phyloP scores from a whole-genome alignment of 2,888 invertebrate genomes.

The Drosophila lacicola region DNA sequence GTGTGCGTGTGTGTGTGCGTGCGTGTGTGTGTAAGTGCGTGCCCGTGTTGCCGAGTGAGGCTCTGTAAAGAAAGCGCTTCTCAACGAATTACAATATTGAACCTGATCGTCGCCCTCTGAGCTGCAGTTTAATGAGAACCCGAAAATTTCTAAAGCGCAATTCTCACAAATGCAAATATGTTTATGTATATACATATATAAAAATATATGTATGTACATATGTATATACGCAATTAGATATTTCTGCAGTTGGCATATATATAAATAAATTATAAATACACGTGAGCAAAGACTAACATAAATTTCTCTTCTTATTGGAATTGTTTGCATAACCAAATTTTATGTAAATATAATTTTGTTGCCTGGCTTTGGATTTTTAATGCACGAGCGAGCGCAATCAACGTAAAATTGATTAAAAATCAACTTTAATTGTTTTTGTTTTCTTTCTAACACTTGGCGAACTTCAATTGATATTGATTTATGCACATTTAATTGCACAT shows the following conservation, averaged over 20 bases:
- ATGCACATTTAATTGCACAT: slow-evolving; percentile 8
- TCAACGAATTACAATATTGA: slow-evolving; percentile 8
- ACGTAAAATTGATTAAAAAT: neutral
- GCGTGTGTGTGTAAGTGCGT: neutral
- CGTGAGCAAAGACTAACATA: slow-evolving; percentile 11
- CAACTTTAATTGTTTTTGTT: neutral
- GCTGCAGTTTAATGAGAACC: slow-evolving; percentile 14
- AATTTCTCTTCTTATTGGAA: slow-evolving; percentile 11
- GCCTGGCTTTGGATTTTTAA: neutral
- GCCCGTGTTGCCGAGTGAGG: slow-evolving; percentile 7
- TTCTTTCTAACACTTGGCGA: slow-evolving; percentile 17
- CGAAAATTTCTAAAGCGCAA: neutral
- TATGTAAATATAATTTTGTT: slow-evolving; percentile 3
- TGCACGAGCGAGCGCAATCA: slow-evolving; percentile 32
- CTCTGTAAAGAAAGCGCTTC: slow-evolving; percentile 11
- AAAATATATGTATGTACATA: neutral
- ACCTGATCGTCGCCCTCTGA: slow-evolving; percentile 5
- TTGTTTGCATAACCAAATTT: slow-evolving; percentile 55
- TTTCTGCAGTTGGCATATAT: neutral
- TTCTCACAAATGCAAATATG: neutral
- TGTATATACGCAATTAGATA: neutral
- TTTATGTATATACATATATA: neutral
- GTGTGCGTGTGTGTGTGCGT: neutral
- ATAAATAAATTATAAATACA: slow-evolving; percentile 8
- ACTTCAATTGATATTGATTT: slow-evolving; percentile 48